Evolutionary conservation across 2,797 vertebrate species (phyloP).

Genomic region (Epinephelus coioides): DNA sequence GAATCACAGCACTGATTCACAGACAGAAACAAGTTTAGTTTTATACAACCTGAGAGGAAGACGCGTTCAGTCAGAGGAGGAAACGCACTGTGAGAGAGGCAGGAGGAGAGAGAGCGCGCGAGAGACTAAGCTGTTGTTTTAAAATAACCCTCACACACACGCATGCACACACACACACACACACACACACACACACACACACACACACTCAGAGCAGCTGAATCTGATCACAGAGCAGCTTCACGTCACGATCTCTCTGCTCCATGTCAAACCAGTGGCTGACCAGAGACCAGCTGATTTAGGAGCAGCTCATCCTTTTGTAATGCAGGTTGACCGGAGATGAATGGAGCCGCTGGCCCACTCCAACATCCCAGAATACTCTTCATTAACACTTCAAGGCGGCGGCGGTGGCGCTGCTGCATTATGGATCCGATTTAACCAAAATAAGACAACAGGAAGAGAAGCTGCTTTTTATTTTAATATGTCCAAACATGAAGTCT

Average conservation of each 20-base stretch:
- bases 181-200: no score
- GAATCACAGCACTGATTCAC: no score
- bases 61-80: constrained; percentile 26
- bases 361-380: constrained; percentile 75
- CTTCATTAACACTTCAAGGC: constrained; percentile 88
- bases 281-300: constrained; percentile 23
- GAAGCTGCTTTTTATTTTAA: no score
- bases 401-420: constrained; percentile 66
- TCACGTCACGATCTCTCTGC: neutral
- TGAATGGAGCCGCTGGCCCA: constrained; percentile 68
- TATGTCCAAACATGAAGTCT: no score
- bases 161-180: no score
- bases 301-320: constrained; percentile 34
- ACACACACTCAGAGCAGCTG: constrained; percentile 5
- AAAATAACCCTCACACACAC: no score
- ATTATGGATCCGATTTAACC: constrained; percentile 75
- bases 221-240: constrained; percentile 37
- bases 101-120: neutral
- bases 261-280: fast-evolving
- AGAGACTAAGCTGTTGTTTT: constrained; percentile 57
- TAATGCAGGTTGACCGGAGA: constrained; percentile 51
- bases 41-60: constrained; percentile 79
- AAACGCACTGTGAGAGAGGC: constrained; percentile 18
- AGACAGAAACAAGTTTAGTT: constrained; percentile 1
- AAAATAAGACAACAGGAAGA: no score